phyloP scores from a whole-genome alignment of 2,113 vertebrate genomes.

The Tetraodon nigroviridis region DNA sequence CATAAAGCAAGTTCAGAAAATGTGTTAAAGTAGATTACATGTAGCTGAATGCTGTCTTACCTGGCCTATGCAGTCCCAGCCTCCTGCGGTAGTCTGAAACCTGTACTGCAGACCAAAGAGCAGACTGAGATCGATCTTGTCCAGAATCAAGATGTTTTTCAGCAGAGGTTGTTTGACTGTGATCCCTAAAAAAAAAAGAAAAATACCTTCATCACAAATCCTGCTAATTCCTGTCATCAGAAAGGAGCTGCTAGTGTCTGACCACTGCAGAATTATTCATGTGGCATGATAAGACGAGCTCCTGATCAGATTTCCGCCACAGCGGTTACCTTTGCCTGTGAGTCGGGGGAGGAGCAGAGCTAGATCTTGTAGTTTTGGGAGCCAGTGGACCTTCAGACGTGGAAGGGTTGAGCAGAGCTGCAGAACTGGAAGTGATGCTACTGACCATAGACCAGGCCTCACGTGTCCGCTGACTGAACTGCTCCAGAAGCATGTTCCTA shows the following conservation, averaged over 20 bases:
- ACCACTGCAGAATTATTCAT: background rate
- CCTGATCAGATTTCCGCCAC: conserved; percentile 11
- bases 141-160: conserved; percentile 35
- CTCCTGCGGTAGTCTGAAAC: conserved; percentile 29
- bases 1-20: background rate
- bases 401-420: conserved; percentile 25
- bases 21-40: background rate
- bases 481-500: conserved; percentile 77
- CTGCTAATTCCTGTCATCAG: background rate
- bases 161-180: conserved; percentile 31
- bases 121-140: conserved; percentile 3
- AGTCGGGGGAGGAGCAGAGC: conserved; percentile 12
- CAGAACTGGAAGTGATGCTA: conserved; percentile 71
- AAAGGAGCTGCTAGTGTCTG: background rate
- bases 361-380: background rate
- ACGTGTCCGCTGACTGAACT: conserved; percentile 76
- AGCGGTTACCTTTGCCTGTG: conserved; percentile 48
- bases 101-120: no score
- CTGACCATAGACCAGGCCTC: conserved; percentile 81
- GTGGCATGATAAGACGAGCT: conserved; percentile 9
- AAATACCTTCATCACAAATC: background rate
- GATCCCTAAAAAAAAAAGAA: background rate
- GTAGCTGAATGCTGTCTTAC: conserved; percentile 27
- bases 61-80: conserved; percentile 69
- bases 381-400: conserved; percentile 22